Percentiles rank a stretch among this genome's conserved stretches.
phyloP scores from a whole-genome alignment of 2,797 vertebrate genomes.

The Macrochelys suwanniensis region DNA sequence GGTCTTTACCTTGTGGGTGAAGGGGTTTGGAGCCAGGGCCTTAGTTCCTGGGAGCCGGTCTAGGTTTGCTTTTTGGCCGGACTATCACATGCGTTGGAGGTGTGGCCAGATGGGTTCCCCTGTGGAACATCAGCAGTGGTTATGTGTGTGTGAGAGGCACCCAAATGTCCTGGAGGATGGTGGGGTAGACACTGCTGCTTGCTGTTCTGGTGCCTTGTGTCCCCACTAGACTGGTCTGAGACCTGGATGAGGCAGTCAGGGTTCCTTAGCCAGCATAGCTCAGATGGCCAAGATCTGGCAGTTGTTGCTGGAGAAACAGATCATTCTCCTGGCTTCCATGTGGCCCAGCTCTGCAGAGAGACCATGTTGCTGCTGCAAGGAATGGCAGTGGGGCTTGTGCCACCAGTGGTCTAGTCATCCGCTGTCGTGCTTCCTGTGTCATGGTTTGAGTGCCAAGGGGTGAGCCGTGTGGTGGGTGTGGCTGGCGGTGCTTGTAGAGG shows the following conservation, averaged over 20 bases:
- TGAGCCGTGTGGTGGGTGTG: no score
- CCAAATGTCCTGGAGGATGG: no score
- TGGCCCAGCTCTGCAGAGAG: no score
- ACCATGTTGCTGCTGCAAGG: neutral
- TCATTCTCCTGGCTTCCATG: no score
- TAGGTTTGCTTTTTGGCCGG: neutral
- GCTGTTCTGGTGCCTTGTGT: neutral
- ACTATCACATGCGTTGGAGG: neutral
- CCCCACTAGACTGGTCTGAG: neutral
- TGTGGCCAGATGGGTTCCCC: neutral
- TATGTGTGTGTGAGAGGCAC: neutral
- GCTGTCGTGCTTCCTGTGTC: neutral
- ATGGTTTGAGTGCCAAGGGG: neutral
- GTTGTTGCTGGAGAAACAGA: no score
- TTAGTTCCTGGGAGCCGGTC: neutral
- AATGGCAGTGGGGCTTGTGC: neutral
- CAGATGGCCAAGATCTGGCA: no score
- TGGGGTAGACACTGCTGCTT: neutral
- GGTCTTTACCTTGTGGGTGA: neutral
- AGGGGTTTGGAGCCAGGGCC: neutral
- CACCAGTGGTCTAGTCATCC: neutral
- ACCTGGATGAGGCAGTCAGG: no score
- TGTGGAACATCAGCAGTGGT: neutral
- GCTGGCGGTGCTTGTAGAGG: neutral
- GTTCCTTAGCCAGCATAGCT: no score